Percentiles rank a stretch among this genome's conserved stretches.
Evolutionary conservation across 2,888 invertebrate species (phyloP).

Genomic region (Euphydryas editha): DNA sequence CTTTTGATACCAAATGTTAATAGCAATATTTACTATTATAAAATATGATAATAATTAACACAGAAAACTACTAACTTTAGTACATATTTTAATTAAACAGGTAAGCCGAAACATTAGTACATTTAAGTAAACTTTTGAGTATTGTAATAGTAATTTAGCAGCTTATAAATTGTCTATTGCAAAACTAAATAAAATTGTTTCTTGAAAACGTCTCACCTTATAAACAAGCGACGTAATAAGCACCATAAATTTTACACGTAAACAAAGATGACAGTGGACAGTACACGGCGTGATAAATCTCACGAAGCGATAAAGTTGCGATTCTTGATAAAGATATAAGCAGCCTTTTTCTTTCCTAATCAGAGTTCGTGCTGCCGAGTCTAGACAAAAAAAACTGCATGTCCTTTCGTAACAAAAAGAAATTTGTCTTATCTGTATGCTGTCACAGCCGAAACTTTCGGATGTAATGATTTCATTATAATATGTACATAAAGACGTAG

Average conservation of each 20-base stretch:
- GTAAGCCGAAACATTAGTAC: no score
- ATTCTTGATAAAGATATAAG: constrained; percentile 20
- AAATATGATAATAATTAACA: not conserved
- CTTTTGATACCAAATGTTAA: not conserved
- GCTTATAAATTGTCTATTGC: not conserved
- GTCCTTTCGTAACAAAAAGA: no score
- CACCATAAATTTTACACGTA: constrained; percentile 20
- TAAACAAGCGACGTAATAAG: constrained; percentile 25
- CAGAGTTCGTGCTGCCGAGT: no score
- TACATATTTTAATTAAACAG: no score
- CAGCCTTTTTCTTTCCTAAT: no score
- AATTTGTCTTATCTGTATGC: no score
- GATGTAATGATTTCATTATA: no score
- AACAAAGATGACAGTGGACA: constrained; percentile 29
- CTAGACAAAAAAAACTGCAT: no score
- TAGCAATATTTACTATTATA: not conserved
- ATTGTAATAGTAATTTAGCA: no score
- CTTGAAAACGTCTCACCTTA: not conserved
- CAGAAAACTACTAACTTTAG: not conserved
- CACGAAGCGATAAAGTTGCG: constrained; percentile 26
- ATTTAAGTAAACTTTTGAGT: no score
- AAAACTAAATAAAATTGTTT: not conserved
- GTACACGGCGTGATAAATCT: constrained; percentile 23
- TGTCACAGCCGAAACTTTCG: no score
- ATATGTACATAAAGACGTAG: no score